Conservation (phyloP, 2,797 vertebrate species). For the Chrysocyon brachyurus region DNA sequence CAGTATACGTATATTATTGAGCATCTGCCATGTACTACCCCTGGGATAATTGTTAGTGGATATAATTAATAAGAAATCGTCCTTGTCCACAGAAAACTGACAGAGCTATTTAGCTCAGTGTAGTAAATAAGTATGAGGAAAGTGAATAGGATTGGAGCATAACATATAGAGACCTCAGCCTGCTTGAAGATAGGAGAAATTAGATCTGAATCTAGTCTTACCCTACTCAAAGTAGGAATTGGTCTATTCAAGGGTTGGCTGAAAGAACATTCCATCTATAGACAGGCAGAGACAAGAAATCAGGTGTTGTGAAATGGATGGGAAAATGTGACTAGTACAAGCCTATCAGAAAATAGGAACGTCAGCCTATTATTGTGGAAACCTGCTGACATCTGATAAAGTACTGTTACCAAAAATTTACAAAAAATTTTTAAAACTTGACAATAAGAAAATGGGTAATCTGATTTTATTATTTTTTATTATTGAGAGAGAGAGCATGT, state of each 20-base stretch:
- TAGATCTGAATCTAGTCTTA: background rate
- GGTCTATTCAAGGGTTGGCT: background rate
- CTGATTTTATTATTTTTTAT: background rate
- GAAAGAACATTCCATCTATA: background rate
- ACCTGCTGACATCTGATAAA: background rate
- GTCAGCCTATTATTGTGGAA: background rate
- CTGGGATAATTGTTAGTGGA: background rate
- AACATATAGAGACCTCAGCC: background rate
- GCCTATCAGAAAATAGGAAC: background rate
- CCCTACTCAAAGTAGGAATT: background rate
- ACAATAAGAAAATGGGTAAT: background rate
- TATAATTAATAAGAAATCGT: background rate
- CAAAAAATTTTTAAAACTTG: background rate
- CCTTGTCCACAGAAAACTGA: background rate
- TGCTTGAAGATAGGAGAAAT: background rate
- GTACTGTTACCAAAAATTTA: background rate
- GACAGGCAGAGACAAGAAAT: background rate
- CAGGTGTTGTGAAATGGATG: background rate
- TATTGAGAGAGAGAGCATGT: background rate
- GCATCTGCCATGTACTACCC: background rate
- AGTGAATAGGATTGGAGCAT: background rate
- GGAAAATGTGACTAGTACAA: background rate
- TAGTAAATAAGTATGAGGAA: background rate
- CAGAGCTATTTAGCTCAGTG: background rate
- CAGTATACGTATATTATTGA: background rate